Evolutionary conservation across 2,888 invertebrate genomes (phyloP), one percentile per base, ranked within the genome.

Genomic region (Clistopyga incitator): DNA sequence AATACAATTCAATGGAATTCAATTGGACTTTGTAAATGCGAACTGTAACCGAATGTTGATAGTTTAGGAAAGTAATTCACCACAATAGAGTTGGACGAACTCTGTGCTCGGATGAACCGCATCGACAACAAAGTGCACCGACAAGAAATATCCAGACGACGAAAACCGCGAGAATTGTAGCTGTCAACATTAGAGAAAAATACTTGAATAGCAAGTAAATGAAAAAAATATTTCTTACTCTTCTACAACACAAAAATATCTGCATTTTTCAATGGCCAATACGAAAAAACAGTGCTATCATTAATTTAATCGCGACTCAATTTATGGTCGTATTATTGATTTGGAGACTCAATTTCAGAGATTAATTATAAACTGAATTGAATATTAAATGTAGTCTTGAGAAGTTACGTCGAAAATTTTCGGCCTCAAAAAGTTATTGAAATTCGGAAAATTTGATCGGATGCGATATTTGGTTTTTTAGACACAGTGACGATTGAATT

Each of bases 71-170:
- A 13, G 25, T n/a, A 56, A 86, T 86, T 86, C 83, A 92, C 92
- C 92, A 92, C 72, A 92, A 85, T 68, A 93, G 89, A 3, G 90
- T 90, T 6, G 90, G 88, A 6, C 92, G 90, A 38, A 91, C 88
- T 88, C 89, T 90, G 34, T 87, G 81, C 42, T 91, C 90, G 47
- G 90, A 89, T 11, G 90, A 87, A 68, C 90, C 87, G 72, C 92
- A 92, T 42, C 89, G 90, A 82, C 92, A 93, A 76, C 90, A 91
- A 4, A 92, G 86, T 20, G 91, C 92, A 6, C 88, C 90, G 34
- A 92, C 79, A 54, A 93, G 81, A 52, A 92, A 77, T 42, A 88
- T 82, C 91, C 92, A 92, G 52, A 92, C 86, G 18, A 91, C 86
- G 42, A 92, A 84, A 67, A 92, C 85, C 65, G 89, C 89, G 70